These are phyloP conservation scores for Cricetomys ansorgei DNA, from an alignment of 2,113 vertebrate genomes.

Conservation along the genomic window DNA sequence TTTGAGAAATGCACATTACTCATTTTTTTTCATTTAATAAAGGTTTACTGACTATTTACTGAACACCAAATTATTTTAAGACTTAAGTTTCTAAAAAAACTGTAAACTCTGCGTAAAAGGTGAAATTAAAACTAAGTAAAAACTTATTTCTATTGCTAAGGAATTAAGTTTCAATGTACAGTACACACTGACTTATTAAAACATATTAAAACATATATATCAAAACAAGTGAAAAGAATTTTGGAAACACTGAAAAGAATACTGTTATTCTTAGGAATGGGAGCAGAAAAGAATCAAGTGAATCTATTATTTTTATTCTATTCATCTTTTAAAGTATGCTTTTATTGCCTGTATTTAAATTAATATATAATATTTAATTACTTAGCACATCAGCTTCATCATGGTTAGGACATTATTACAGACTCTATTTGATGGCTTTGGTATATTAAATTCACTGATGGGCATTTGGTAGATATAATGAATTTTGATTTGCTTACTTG, in stretches of 20 bases:
- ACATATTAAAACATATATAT: neutral
- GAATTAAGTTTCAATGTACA: neutral
- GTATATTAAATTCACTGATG: neutral
- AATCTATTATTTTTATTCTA: neutral
- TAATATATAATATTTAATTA: neutral
- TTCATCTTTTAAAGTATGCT: neutral
- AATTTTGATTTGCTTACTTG: neutral
- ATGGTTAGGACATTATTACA: neutral
- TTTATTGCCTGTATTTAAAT: neutral
- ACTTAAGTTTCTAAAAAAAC: neutral
- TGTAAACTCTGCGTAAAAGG: neutral
- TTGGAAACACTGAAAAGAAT: neutral
- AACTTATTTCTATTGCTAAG: conserved; percentile 1
- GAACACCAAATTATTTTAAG: neutral
- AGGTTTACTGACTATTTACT: neutral
- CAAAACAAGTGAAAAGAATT: neutral
- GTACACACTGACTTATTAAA: neutral
- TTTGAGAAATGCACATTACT: neutral
- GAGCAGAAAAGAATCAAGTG: neutral
- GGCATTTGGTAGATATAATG: neutral
- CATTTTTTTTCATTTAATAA: neutral
- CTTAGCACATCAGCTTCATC: neutral
- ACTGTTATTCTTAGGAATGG: neutral
- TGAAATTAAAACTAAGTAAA: neutral
- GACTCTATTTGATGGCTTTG: neutral